These are phyloP conservation scores for Drosophila sulfurigaster DNA, from an alignment of 1,140 invertebrate species.

Conservation along the genomic window DNA sequence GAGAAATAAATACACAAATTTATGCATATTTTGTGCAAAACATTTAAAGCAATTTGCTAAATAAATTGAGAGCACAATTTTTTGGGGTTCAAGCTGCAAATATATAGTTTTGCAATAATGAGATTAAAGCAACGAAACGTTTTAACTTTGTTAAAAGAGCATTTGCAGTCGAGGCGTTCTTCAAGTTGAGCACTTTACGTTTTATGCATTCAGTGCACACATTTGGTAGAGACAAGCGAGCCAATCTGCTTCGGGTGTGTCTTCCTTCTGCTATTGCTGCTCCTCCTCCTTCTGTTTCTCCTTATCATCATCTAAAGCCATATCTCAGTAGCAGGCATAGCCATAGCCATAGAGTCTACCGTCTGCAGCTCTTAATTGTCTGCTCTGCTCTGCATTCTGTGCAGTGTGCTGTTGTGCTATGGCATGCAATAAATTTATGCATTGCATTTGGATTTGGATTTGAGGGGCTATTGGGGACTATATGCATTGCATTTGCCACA, in stretches of 20 bases:
- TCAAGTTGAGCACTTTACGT: slow-evolving; percentile 48
- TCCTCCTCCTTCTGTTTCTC: slow-evolving; percentile 12
- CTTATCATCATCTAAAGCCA: slow-evolving; percentile 8
- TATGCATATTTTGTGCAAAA: slow-evolving; percentile 8
- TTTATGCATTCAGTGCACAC: slow-evolving; percentile 80
- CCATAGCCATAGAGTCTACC: background rate
- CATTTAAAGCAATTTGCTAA: background rate
- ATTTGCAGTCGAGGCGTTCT: slow-evolving; percentile 35
- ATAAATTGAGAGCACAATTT: background rate
- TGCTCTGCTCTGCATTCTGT: slow-evolving; percentile 32
- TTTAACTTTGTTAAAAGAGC: slow-evolving; percentile 19
- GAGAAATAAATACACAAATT: background rate
- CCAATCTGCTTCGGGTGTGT: slow-evolving; percentile 54
- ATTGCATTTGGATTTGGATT: slow-evolving; percentile 68
- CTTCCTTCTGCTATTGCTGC: slow-evolving; percentile 4
- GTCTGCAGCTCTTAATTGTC: slow-evolving; percentile 69
- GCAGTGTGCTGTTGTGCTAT: slow-evolving; percentile 23
- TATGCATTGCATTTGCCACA: slow-evolving; percentile 50
- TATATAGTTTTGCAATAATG: background rate
- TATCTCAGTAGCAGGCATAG: background rate
- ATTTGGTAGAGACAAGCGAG: slow-evolving; percentile 66
- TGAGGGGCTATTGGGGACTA: slow-evolving; percentile 24
- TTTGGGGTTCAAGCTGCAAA: background rate
- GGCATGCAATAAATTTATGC: slow-evolving; percentile 78
- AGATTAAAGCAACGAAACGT: background rate